phyloP scores from a whole-genome alignment of 1,140 invertebrate species.

The Asobara japonica region DNA sequence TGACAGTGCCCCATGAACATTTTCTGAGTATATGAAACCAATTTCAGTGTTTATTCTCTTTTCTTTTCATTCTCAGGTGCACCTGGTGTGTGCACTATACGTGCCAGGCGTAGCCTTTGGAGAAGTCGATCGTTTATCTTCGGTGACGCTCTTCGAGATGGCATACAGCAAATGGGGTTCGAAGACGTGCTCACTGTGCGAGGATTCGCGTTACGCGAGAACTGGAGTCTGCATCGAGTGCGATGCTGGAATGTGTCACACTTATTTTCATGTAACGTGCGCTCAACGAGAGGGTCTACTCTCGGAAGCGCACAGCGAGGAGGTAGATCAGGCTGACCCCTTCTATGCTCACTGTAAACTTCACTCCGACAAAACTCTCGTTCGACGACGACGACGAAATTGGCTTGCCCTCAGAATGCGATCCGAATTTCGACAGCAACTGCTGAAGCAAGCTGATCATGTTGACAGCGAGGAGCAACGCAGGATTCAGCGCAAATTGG shows the following conservation, averaged over 20 bases:
- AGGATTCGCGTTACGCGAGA: conserved; percentile 84
- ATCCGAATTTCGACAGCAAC: conserved; percentile 74
- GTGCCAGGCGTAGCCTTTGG: conserved; percentile 97
- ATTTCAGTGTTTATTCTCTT: no score
- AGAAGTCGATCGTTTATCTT: conserved; percentile 88
- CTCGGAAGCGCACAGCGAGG: conserved; percentile 92
- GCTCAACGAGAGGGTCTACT: conserved; percentile 92
- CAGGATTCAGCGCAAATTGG: conserved; percentile 80
- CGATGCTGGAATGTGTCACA: conserved; percentile 97
- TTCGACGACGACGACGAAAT: conserved; percentile 84
- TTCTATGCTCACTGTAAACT: conserved; percentile 97
- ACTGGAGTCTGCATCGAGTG: conserved; percentile 96
- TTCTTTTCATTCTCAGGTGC: no score
- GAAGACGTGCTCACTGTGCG: conserved; percentile 87
- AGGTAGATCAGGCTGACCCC: conserved; percentile 94
- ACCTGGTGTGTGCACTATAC: conserved; percentile 96
- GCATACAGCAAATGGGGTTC: conserved; percentile 94
- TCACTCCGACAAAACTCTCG: conserved; percentile 85
- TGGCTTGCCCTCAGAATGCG: conserved; percentile 89
- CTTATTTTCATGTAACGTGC: conserved; percentile 97
- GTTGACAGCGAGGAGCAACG: conserved; percentile 74
- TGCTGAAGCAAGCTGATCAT: conserved; percentile 67
- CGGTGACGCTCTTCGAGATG: conserved; percentile 95
- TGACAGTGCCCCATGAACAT: no score
- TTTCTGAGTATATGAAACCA: no score